These are phyloP conservation scores for Cassiopea andromeda DNA, from an alignment of 30 jellyfish, hydroid and myxozoan genomes.

Conservation along the genomic window DNA sequence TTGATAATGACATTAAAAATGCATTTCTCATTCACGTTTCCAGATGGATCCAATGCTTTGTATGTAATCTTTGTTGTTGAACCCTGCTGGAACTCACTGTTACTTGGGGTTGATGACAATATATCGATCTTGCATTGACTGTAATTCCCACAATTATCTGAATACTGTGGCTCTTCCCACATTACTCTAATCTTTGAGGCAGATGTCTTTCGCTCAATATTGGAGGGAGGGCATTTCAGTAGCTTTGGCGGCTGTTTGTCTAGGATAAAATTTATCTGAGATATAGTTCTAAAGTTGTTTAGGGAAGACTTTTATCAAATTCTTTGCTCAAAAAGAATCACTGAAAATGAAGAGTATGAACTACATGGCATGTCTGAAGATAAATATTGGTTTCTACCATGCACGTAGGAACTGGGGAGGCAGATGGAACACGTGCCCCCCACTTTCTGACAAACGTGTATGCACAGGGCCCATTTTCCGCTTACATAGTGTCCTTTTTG, in stretches of 20 bases:
- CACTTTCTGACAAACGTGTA: no score
- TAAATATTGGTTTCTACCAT: no score
- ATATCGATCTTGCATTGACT: conserved; percentile 64
- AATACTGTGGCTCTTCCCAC: conserved; percentile 73
- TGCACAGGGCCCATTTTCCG: no score
- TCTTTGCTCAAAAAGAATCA: no score
- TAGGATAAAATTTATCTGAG: neutral
- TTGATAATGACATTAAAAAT: conserved; percentile 68
- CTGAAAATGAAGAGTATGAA: no score
- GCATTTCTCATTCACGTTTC: conserved; percentile 78
- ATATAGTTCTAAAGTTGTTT: neutral
- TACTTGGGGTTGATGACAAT: conserved; percentile 23
- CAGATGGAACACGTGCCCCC: no score
- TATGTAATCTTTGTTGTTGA: conserved; percentile 39
- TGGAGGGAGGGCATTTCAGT: conserved; percentile 69
- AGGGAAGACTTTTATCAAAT: no score
- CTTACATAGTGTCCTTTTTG: no score
- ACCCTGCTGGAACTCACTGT: conserved; percentile 20
- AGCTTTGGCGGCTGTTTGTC: conserved; percentile 75
- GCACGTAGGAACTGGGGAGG: no score
- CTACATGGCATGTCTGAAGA: no score
- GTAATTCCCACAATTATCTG: conserved; percentile 89
- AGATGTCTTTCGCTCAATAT: conserved; percentile 47
- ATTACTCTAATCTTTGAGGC: conserved; percentile 8
- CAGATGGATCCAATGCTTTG: conserved; percentile 87